Evolutionary conservation across 1,140 invertebrate species (phyloP).

Genomic region (Bombus confusus): DNA sequence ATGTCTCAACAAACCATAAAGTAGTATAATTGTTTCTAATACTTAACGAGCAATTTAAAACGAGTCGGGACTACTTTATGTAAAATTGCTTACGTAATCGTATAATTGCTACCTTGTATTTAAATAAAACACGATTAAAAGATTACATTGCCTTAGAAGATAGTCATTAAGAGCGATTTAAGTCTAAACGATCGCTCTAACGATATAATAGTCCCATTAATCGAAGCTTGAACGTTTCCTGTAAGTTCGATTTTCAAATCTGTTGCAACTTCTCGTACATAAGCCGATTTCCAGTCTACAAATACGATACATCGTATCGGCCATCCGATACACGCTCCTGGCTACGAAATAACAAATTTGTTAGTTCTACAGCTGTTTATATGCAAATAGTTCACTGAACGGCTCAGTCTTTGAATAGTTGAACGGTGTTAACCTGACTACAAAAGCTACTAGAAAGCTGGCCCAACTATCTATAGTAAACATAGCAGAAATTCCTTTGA

Average conservation of each 20-base stretch:
- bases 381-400: constrained; percentile 4
- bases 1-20: not conserved
- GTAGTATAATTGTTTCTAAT: not conserved
- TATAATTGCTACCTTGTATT: not conserved
- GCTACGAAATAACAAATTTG: constrained; percentile 33
- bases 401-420: constrained; percentile 10
- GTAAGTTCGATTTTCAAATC: not conserved
- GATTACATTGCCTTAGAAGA: not conserved
- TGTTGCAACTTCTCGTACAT: not conserved
- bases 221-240: too few relatives aligned
- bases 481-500: constrained; percentile 48
- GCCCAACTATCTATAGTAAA: constrained; percentile 50
- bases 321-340: not conserved
- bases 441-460: constrained; percentile 25
- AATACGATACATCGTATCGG: not conserved
- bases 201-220: not conserved
- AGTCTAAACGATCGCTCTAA: not conserved
- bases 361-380: constrained; percentile 40
- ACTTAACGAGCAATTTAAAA: not conserved
- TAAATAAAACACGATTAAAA: not conserved
- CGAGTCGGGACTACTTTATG: not conserved
- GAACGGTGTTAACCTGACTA: constrained; percentile 16
- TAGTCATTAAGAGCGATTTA: not conserved
- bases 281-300: not conserved
- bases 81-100: not conserved